Base-by-base conservation (phyloP, 2,797 vertebrate species). In the Nannoperca australis region DNA sequence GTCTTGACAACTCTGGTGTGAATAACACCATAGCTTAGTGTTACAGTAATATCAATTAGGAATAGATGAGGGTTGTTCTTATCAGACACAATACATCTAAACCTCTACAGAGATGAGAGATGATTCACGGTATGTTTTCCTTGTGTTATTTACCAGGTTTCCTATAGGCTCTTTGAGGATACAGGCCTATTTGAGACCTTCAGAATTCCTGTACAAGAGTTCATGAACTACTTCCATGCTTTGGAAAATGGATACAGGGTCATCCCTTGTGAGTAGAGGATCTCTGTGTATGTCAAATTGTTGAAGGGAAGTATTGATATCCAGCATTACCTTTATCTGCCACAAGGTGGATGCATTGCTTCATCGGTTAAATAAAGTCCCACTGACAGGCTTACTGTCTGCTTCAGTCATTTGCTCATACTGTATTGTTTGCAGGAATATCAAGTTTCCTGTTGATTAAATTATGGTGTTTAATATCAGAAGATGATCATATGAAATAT, bases 151-250 rank as follows among this genome's bases (percentile, higher is more conserved):
- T 84, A 55, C 12, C 74, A 99, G 98, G 96, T 99, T 80, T 97
- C 98, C 22, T 99, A 97, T 90, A 95, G 94, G 78, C 96, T 99
- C 53, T 99, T 99, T 95, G 97, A 97, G 85, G 98, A 99, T 85
- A 97, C 97, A 63, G 97, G 96, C 14, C 95, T 99, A 20, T 98
- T 99, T 89, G 96, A 97, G 93, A 97, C 96, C 14, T 99, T 99
- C 93, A 98, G 96, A 94, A 99, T 99, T 87, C 98, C 98, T 3
- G 70, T 96, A 63, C 96, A 92, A 78, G 97, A 99, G 90, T 99
- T 99, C 89, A 97, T 99, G 97, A 99, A 99, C 93, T 99, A 99
- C 86, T 99, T 99, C 89, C 96, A 98, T 53, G 97, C 98, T 64
- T 92, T 99, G 95, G 98, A 99, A 93, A 97, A 96, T 17, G 98